Base-by-base conservation (phyloP, 2,888 invertebrate genomes). In the Stegana nigrithorax region DNA sequence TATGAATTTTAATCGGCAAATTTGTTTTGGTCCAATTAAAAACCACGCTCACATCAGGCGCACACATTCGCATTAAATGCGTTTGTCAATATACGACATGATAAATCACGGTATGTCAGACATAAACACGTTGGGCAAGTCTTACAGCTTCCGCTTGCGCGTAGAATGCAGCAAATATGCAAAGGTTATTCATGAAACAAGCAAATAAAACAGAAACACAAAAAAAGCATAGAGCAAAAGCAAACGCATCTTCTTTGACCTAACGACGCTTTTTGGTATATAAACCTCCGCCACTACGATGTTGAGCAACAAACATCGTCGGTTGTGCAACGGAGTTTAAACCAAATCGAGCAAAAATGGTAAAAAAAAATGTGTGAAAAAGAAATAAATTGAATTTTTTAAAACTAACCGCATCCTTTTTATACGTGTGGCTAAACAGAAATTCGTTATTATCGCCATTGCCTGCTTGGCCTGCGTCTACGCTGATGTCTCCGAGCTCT, bases 41-140 rank as follows among this genome's bases (percentile, higher is more conserved):
- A n/a, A n/a, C n/a, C n/a, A n/a, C n/a, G n/a, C n/a, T n/a, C n/a
- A n/a, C n/a, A n/a, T n/a, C n/a, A n/a, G n/a, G n/a, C n/a, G n/a
- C n/a, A n/a, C n/a, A n/a, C n/a, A n/a, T n/a, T n/a, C n/a, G n/a
- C n/a, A n/a, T n/a, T n/a, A n/a, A n/a, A n/a, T n/a, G n/a, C n/a
- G n/a, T n/a, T n/a, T n/a, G n/a, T n/a, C n/a, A n/a, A n/a, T n/a
- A n/a, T n/a, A n/a, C n/a, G n/a, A n/a, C n/a, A n/a, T n/a, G n/a
- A n/a, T n/a, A n/a, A n/a, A n/a, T n/a, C n/a, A n/a, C n/a, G n/a
- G n/a, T n/a, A n/a, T n/a, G n/a, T n/a, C n/a, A n/a, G n/a, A n/a
- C n/a, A n/a, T n/a, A 78, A 77, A 74, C 78, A 65, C 65, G 74
- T 78, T 67, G 26, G 64, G 67, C 77, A 45, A 67, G 79, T 74